A percentile compares a stretch with the other conserved stretches of the same genome.
phyloP scores from a whole-genome alignment of 2,888 invertebrate genomes.

The Dasypogon diadema region DNA sequence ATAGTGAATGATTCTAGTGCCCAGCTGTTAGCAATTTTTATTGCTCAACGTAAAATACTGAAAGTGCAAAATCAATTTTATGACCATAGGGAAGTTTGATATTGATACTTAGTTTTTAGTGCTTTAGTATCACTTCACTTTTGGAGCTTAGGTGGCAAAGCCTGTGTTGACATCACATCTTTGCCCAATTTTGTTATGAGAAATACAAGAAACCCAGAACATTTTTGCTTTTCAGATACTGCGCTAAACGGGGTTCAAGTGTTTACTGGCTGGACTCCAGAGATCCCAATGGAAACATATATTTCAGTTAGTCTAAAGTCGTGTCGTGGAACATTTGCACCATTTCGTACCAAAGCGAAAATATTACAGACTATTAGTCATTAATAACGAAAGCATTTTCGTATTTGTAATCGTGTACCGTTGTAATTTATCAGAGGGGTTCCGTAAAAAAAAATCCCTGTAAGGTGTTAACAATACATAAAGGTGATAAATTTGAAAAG shows the following conservation, averaged over 20 bases:
- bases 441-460: not conserved
- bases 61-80: conserved; percentile 33
- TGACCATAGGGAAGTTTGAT: no score
- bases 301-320: conserved; percentile 13
- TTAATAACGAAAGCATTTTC: not conserved
- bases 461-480: not conserved
- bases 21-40: conserved; percentile 1
- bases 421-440: not conserved
- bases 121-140: no score
- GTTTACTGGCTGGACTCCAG: not conserved
- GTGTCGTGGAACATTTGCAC: conserved; percentile 21
- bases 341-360: conserved; percentile 11
- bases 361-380: not conserved
- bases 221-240: conserved; percentile 4
- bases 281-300: not conserved
- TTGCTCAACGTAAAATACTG: not conserved
- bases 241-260: not conserved
- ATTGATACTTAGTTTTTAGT: no score
- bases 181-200: not conserved
- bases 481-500: not conserved
- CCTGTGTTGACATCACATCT: not conserved
- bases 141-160: no score
- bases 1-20: not conserved
- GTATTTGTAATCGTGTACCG: not conserved
- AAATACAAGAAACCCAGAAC: not conserved